Evolutionary conservation across 2,797 vertebrate genomes (phyloP).

Genomic region (Pteronotus mesoamericanus): DNA sequence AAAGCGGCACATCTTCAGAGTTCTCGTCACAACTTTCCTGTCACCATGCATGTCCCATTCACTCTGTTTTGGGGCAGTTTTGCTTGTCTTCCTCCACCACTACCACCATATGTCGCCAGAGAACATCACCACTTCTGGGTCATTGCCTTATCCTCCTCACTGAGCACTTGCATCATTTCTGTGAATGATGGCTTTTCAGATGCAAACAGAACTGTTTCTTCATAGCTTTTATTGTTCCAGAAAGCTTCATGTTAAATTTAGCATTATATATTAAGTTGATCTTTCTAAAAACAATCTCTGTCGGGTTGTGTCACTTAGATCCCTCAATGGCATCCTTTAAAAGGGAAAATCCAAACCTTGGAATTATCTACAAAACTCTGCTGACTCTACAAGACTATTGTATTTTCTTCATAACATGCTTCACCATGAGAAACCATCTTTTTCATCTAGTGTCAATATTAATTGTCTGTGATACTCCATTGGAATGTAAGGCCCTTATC

Average conservation of each 20-base stretch:
- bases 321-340: neutral
- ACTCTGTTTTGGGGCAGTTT: neutral
- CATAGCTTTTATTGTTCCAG: neutral
- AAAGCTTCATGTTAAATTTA: neutral
- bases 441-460: no score
- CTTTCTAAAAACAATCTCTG: neutral
- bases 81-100: neutral
- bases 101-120: rapidly evolving
- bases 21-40: neutral
- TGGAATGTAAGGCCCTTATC: neutral
- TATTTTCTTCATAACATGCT: neutral
- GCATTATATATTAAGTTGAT: neutral
- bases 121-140: neutral
- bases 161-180: neutral
- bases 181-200: neutral
- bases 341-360: neutral
- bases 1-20: neutral
- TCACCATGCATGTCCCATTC: neutral
- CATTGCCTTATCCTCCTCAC: neutral
- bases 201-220: neutral
- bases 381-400: neutral
- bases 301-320: neutral
- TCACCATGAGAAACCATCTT: neutral
- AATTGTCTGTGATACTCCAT: neutral
- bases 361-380: neutral